Percentiles rank a stretch among this genome's conserved stretches.
These are phyloP conservation scores for Piscicola geometra DNA, from an alignment of 2,888 invertebrate species.

Conservation along the genomic window DNA sequence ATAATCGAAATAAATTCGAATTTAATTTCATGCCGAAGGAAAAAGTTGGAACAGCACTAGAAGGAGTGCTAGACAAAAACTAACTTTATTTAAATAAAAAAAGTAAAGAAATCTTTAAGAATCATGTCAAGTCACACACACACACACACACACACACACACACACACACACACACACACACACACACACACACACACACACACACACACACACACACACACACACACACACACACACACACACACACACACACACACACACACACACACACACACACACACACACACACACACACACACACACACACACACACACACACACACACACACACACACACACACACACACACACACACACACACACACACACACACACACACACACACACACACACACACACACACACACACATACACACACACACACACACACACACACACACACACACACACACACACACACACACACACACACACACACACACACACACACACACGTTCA, in stretches of 20 bases:
- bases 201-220: slow-evolving; percentile 19
- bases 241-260: slow-evolving; percentile 19
- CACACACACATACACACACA: slow-evolving; percentile 18
- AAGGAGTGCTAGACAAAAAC: no score
- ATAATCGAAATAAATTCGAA: no score
- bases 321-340: slow-evolving; percentile 19
- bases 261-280: slow-evolving; percentile 18
- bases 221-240: slow-evolving; percentile 19
- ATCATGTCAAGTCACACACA: background rate
- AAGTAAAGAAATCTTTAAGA: no score
- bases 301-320: slow-evolving; percentile 19
- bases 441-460: background rate
- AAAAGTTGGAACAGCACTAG: no score
- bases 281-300: slow-evolving; percentile 18
- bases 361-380: slow-evolving; percentile 19
- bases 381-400: slow-evolving; percentile 19
- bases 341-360: slow-evolving; percentile 19
- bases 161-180: slow-evolving; percentile 19
- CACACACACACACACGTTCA: no score
- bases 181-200: slow-evolving; percentile 19
- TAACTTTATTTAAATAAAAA: no score
- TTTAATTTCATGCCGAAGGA: no score
- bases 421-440: slow-evolving; percentile 15
- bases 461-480: no score
- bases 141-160: slow-evolving; percentile 19